These are phyloP conservation scores for Eciton burchellii DNA, from an alignment of 1,140 invertebrate genomes.

Conservation along the genomic window DNA sequence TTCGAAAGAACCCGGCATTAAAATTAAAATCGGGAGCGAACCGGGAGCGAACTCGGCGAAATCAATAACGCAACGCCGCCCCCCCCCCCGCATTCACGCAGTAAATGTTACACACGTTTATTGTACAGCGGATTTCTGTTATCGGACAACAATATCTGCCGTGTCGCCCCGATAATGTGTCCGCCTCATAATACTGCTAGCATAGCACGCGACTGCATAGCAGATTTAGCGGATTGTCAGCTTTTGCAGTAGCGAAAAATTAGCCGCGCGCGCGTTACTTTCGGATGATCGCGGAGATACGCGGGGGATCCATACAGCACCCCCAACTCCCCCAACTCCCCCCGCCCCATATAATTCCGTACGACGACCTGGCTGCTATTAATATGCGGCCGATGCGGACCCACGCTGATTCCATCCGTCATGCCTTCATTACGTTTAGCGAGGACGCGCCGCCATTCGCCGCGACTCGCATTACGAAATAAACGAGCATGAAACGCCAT, in stretches of 20 bases:
- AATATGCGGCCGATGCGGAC: conserved; percentile 55
- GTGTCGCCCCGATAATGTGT: conserved; percentile 8
- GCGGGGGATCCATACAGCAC: no score
- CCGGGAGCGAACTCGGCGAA: background rate
- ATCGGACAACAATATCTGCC: background rate
- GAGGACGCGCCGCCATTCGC: conserved; percentile 71
- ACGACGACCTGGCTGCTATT: conserved; percentile 60
- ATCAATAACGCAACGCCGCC: conserved; percentile 15
- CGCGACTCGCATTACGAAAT: conserved; percentile 71
- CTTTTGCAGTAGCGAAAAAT: conserved; percentile 20
- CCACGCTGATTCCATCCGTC: conserved; percentile 57
- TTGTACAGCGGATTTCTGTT: conserved; percentile 13
- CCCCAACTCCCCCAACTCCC: no score
- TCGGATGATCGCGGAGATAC: conserved; percentile 52
- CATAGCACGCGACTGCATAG: background rate
- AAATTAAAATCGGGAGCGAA: conserved; percentile 16
- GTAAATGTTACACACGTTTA: background rate
- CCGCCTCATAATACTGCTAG: background rate
- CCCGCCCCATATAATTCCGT: conserved; percentile 62
- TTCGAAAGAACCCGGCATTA: conserved; percentile 2
- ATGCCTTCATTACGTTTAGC: conserved; percentile 49
- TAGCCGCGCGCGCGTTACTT: conserved; percentile 49
- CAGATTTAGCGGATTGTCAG: conserved; percentile 17
- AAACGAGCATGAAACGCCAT: conserved; percentile 66
- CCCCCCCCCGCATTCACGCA: background rate